These are phyloP conservation scores for Metopolophium dirhodum DNA, from an alignment of 1,140 invertebrate species.

Conservation along the genomic window DNA sequence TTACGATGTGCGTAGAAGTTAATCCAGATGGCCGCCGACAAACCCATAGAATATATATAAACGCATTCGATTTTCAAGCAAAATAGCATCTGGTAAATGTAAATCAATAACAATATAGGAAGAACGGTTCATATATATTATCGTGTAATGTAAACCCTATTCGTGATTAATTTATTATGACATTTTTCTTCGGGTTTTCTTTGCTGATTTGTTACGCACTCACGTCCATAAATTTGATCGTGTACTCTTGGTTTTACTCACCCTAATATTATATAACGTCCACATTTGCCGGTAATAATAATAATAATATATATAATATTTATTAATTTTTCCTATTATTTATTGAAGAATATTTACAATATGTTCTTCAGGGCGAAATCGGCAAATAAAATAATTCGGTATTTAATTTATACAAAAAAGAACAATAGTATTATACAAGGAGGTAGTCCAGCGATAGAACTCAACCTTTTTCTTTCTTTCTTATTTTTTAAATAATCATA, in stretches of 20 bases:
- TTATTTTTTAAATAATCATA: not conserved
- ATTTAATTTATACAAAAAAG: not conserved
- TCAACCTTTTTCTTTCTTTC: not conserved
- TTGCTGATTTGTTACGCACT: not conserved
- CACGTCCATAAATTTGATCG: not conserved
- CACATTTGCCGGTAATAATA: not conserved
- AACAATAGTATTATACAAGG: not conserved
- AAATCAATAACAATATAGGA: not conserved
- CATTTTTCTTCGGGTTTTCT: not conserved
- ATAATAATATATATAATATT: not conserved
- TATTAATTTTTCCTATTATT: not conserved
- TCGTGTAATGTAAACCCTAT: not conserved
- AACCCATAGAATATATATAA: not conserved
- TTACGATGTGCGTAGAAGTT: not conserved
- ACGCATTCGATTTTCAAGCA: not conserved
- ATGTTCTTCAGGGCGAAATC: not conserved
- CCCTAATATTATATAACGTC: not conserved
- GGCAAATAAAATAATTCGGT: not conserved
- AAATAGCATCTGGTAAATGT: not conserved
- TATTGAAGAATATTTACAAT: not conserved
- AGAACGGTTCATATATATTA: not conserved
- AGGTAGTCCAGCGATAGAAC: not conserved
- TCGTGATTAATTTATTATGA: not conserved
- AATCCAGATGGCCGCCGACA: conserved; percentile 11
- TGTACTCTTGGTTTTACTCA: not conserved